Evolutionary conservation across 2,888 invertebrate genomes (phyloP).

Genomic region (Lacanobia wlatinum): DNA sequence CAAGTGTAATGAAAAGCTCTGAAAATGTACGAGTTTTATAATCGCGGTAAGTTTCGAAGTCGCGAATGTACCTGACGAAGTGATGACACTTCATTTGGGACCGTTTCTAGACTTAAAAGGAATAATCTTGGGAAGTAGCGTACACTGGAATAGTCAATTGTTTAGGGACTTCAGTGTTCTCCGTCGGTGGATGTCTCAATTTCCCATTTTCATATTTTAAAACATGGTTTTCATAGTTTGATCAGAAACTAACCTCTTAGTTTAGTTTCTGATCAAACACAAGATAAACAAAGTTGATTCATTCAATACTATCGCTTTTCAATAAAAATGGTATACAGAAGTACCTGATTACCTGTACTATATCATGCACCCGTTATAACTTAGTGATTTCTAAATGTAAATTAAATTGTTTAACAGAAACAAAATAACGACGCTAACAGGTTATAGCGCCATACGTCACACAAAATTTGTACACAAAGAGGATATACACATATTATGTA

Average conservation of each 20-base stretch:
- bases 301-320: constrained; percentile 11
- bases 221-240: constrained; percentile 15
- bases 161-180: not conserved
- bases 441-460: constrained; percentile 44
- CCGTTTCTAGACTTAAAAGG: not conserved
- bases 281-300: constrained; percentile 43
- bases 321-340: constrained; percentile 20
- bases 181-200: not conserved
- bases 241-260: too few relatives aligned
- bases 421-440: constrained; percentile 32
- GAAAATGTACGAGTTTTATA: constrained; percentile 49
- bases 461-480: constrained; percentile 45
- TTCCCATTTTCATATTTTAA: constrained; percentile 1
- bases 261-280: constrained; percentile 34
- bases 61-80: constrained; percentile 6
- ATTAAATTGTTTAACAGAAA: constrained; percentile 11
- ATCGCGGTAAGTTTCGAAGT: constrained; percentile 54
- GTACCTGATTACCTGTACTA: not conserved
- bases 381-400: constrained; percentile 1
- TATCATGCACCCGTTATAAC: constrained; percentile 3
- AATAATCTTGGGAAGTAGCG: not conserved
- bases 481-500: constrained; percentile 2
- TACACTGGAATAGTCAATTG: not conserved
- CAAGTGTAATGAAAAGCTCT: constrained; percentile 59
- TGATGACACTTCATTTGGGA: constrained; percentile 4